phyloP scores from a whole-genome alignment of 2,888 invertebrate genomes.

The Torymus tubicola region DNA sequence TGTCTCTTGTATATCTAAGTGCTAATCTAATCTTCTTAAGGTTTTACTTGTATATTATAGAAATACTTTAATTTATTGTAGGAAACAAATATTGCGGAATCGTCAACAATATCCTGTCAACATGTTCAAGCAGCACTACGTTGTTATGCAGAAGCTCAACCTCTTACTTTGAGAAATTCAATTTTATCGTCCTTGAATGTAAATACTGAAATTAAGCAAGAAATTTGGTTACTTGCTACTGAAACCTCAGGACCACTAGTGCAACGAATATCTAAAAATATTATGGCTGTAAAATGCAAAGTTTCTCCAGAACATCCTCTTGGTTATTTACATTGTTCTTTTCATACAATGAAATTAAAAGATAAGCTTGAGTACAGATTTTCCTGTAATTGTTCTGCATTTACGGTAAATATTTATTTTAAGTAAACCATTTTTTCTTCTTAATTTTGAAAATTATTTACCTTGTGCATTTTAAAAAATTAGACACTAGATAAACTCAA shows the following conservation, averaged over 20 bases:
- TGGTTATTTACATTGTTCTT: constrained; percentile 84
- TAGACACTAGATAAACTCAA: constrained; percentile 63
- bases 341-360: constrained; percentile 78
- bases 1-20: too few species aligned
- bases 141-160: constrained; percentile 81
- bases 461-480: constrained; percentile 35
- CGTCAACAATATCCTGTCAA: constrained; percentile 76
- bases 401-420: constrained; percentile 74
- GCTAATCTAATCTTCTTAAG: too few species aligned
- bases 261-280: constrained; percentile 83
- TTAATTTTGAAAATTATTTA: neutral
- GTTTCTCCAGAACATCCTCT: constrained; percentile 82
- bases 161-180: constrained; percentile 81
- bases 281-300: constrained; percentile 85
- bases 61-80: constrained; percentile 47
- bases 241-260: constrained; percentile 82
- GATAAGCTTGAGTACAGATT: constrained; percentile 78
- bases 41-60: too few species aligned
- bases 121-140: constrained; percentile 83
- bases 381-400: constrained; percentile 79
- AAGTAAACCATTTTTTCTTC: neutral
- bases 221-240: constrained; percentile 80
- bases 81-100: constrained; percentile 69
- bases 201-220: constrained; percentile 80
- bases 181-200: constrained; percentile 80